Base-by-base conservation (phyloP, 2,113 vertebrate species). In the Sinocyclocheilus rhinocerous region DNA sequence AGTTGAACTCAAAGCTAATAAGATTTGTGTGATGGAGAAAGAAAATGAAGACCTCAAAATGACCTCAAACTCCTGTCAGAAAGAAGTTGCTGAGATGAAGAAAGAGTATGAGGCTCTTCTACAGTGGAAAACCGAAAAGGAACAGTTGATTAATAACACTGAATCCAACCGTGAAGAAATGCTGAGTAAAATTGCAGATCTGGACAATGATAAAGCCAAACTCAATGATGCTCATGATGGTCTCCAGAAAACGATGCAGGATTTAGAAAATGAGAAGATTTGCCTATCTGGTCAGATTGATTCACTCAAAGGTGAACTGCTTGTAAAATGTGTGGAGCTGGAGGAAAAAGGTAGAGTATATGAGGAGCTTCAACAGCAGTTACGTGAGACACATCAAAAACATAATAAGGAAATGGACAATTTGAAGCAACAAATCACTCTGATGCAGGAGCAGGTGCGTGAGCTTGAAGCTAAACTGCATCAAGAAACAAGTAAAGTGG, bases 371-470 rank as follows among this genome's bases (percentile, higher is more conserved):
- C 93, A 94, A 75, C 88, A 63, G 75, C 84, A 94, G 90, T 88
- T 93, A 0, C 91, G 93, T 59, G 91, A 91, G 85, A 93, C 93
- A 4, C 92, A 93, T 76, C 92, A 94, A 85, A 97, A 97, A 67
- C 94, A 97, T 42, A 59, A 80, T 81, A 97, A 97, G 91, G 96
- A 98, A 69, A 91, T 94, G 59, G 95, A 97, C 83, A 96, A 96
- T 76, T 92, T 95, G 83, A 89, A 91, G 2, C 84, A 92, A 79
- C 95, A 96, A 89, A 91, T 96, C 80, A 52, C 91, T 0, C 7
- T 29, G 15, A 13, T 89, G 39, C 59, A 94, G 92, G 94, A 95
- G 73, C 94, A 97, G 90, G 76, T 95, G 63, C 92, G 90, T 77
- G 91, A 92, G 13, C 87, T 96, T 20, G 94, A 97, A 87, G 86